Percentiles rank a stretch among this genome's conserved stretches.
Conservation (phyloP, 2,113 vertebrate species). For the Sebastes fasciatus region DNA sequence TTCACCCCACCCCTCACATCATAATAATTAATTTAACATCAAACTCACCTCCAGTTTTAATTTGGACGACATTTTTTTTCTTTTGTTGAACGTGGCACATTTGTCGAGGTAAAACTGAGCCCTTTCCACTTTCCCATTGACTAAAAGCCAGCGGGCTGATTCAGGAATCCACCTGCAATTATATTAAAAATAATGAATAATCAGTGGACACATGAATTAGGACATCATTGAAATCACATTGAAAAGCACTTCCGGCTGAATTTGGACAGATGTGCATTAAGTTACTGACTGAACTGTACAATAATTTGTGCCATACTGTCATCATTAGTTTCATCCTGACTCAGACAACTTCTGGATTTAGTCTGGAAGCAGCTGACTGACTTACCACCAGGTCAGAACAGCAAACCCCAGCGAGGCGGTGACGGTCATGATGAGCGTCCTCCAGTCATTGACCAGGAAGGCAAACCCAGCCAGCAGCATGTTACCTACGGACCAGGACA, state of each 20-base stretch:
- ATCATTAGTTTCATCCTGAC: no score
- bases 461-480: slow-evolving; percentile 78
- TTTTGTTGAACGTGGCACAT: slow-evolving; percentile 86
- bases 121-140: slow-evolving; percentile 81
- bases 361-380: no score
- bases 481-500: slow-evolving; percentile 79
- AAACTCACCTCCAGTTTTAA: slow-evolving; percentile 81
- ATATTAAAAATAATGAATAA: not conserved
- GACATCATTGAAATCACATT: not conserved
- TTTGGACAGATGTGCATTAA: no score
- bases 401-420: slow-evolving; percentile 73
- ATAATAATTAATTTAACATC: not conserved
- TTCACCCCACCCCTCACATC: no score
- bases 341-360: no score
- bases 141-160: slow-evolving; percentile 92
- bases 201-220: not conserved
- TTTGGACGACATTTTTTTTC: slow-evolving; percentile 56
- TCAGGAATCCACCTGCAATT: slow-evolving; percentile 90
- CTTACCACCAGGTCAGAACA: slow-evolving; percentile 80
- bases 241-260: no score
- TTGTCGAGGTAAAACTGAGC: slow-evolving; percentile 86
- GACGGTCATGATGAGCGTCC: slow-evolving; percentile 69
- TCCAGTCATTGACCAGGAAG: slow-evolving; percentile 77
- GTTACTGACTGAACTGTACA: no score
- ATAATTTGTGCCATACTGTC: no score